Conservation (phyloP, 2,113 vertebrate genomes). For the Cyphomyrus plagiostoma region DNA sequence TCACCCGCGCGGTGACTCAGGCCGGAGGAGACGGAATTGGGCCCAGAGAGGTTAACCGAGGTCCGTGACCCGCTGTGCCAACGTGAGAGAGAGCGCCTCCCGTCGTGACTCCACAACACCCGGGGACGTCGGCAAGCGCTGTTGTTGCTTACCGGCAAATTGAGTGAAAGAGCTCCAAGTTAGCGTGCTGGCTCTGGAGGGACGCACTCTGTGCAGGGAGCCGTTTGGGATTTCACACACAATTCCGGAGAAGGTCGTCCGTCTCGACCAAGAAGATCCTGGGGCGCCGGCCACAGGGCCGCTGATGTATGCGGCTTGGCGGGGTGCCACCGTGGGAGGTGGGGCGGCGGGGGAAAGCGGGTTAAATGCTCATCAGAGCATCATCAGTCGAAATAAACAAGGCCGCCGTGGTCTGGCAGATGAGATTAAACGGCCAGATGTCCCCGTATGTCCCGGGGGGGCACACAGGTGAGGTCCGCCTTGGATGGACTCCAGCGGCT, state of each 20-base stretch:
- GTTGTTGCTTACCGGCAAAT: not conserved
- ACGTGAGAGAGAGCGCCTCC: not conserved
- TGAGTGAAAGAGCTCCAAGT: not conserved
- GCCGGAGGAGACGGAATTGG: not conserved
- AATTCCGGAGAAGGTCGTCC: not conserved
- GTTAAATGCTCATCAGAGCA: not conserved
- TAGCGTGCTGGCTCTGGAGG: not conserved
- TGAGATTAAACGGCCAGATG: constrained; percentile 15
- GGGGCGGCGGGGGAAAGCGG: not conserved
- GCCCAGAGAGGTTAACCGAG: not conserved
- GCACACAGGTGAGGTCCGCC: not conserved
- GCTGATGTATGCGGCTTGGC: not conserved
- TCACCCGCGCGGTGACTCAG: not conserved
- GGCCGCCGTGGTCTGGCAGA: not conserved
- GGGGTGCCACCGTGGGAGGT: not conserved
- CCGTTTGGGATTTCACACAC: not conserved
- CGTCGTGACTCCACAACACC: not conserved
- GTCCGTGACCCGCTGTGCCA: not conserved
- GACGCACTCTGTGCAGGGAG: not conserved
- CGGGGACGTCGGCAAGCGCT: not conserved
- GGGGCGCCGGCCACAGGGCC: not conserved
- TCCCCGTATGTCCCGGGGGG: not conserved
- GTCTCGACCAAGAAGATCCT: not conserved
- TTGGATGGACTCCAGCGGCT: constrained; percentile 9
- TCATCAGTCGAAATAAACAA: constrained; percentile 6